Base-by-base conservation (phyloP, 2,888 invertebrate genomes). In the Euclidia mi region DNA sequence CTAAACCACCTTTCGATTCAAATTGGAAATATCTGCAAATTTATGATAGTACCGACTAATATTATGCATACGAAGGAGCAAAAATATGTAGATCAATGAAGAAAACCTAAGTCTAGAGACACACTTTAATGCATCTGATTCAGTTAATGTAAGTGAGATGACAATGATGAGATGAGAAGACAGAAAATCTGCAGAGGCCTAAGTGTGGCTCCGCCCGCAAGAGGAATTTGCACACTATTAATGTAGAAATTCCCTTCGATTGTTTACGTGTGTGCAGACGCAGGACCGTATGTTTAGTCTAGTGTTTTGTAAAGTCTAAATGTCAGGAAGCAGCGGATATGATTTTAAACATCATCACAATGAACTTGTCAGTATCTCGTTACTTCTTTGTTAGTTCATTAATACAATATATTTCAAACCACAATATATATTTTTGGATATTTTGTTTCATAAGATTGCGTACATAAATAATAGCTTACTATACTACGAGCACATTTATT, bases 231-330 rank as follows among this genome's bases (percentile, higher is more conserved):
- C 32, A 48, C 41, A 41, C 32, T 46, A 37, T 20, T 31, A 12
- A 35, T 37, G 31, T 12, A 53, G 62, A 48, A 52, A 73, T 75
- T 70, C 76, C 77, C 66, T 69, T 77, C 25, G 31, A 48, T 62
- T 81, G 76, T 76, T 76, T 79, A 75, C 64, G 60, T 44, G 43
- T 61, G 45, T 58, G 37, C 56, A 65, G 56, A 58, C 60, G 44
- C 43, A 64, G 67, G 63, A 63, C 50, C 65, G 59, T 41, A 49
- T 84, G 84, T 86, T 85, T 85, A 86, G 85, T 86, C 85, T 86
- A 75, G 72, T 47, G 74, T 66, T 57, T 64, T 71, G 71, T 74
- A 58, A 61, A 74, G 78, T 79, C 79, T 83, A 79, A 74, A 82
- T 81, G 77, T 76, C 80, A 72, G 71, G 68, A 71, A 63, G 61